Base-by-base conservation (phyloP, 2,888 invertebrate species). In the Chelonus formosanus region DNA sequence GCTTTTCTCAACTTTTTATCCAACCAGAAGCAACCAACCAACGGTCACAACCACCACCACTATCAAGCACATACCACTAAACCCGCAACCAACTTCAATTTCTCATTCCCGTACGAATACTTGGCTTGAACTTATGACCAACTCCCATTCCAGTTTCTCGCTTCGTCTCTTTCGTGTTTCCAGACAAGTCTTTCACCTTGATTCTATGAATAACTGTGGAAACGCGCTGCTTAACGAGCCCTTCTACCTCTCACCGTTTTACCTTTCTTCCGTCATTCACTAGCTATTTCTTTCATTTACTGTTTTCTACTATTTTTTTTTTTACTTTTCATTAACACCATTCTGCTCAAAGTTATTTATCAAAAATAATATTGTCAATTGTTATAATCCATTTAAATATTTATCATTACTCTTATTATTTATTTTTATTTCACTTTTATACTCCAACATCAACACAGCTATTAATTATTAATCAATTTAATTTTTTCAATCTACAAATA, bases 1-100 rank as follows among this genome's bases (percentile, higher is more conserved):
- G 80, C 80, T 81, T 83, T 83, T 82, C 82, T 83, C 78, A 81
- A 83, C 80, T 82, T 83, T 82, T 82, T 83, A 82, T 82, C 80
- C 81, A 73, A 68, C 65, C 63, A 63, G 78, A 79, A 80, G 77
- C 78, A 76, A 75, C 74, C 73, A 73, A 70, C 70, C 72, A 77
- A 69, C 76, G 78, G 75, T 74, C 75, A 74, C 77, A 61, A 71
- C 71, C 67, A 56, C 65, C 67, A 69, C 67, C 47, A 64, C 67
- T 65, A 63, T 67, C 67, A 69, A 62, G 65, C 71, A 71, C 73
- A 73, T 74, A 69, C 69, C 74, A 64, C 53, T 67, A 52, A 76
- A 72, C 73, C 53, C 75, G 74, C 76, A 78, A 77, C 80, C 78
- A 76, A 75, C 79, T 80, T 80, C 81, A 77, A 80, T 81, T 80